These are phyloP conservation scores for Apamea epomidion DNA, from an alignment of 2,888 invertebrate species.

Conservation along the genomic window DNA sequence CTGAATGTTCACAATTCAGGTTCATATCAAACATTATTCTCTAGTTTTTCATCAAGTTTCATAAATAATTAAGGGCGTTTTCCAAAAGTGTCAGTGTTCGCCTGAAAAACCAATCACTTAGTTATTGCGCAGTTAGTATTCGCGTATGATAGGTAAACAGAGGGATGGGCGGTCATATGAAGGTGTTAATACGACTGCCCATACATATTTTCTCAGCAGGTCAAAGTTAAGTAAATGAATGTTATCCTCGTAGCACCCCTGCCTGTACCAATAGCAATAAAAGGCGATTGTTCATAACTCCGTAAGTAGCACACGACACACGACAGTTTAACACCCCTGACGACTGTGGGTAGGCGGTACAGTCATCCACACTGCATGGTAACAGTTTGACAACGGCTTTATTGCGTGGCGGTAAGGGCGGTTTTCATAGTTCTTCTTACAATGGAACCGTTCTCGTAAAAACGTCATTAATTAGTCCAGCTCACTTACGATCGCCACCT, in stretches of 20 bases:
- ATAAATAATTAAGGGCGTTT: not conserved
- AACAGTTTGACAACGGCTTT: not conserved
- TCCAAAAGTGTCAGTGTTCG: not conserved
- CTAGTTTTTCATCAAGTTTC: not conserved
- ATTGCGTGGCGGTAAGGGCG: not conserved
- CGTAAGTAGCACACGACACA: conserved; percentile 33
- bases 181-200: not conserved
- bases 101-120: not conserved
- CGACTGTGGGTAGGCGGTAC: not conserved
- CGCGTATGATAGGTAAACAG: not conserved
- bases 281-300: conserved; percentile 31
- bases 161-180: not conserved
- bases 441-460: conserved; percentile 48
- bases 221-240: conserved; percentile 14
- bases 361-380: not conserved
- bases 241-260: conserved; percentile 4
- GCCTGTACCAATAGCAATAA: conserved; percentile 31
- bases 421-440: not conserved
- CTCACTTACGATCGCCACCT: conserved; percentile 42
- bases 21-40: not conserved
- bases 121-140: not conserved
- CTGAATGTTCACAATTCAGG: not conserved
- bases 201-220: conserved; percentile 8
- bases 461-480: conserved; percentile 60
- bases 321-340: conserved; percentile 42